Evolutionary conservation across 64 coral and sea anemone species (phyloP).

Genomic region (Dendronephthya gigantea): DNA sequence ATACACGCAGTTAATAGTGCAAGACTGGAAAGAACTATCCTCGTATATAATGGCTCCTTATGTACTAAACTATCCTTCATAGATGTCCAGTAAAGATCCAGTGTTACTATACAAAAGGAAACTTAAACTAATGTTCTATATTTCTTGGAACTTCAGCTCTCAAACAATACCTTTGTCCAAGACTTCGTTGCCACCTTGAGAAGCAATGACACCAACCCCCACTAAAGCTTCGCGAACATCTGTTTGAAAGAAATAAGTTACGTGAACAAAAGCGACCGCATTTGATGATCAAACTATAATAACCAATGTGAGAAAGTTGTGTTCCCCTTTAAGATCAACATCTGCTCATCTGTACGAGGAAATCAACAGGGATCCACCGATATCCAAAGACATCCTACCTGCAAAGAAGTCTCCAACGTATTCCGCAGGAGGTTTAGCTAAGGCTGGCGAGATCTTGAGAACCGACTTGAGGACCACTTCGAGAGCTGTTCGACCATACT

Average conservation of each 20-base stretch:
- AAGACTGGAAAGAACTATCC: too few species aligned
- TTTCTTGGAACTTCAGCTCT: too few species aligned
- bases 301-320: neutral
- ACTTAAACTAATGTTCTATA: neutral
- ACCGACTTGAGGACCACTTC: constrained; percentile 76
- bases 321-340: too few species aligned
- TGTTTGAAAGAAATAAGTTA: constrained; percentile 13
- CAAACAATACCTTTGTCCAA: constrained; percentile 85
- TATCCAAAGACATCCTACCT: constrained; percentile 30
- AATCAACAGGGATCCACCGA: neutral
- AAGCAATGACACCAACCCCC: constrained; percentile 64
- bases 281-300: neutral
- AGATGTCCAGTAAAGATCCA: neutral
- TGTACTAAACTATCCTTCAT: too few species aligned
- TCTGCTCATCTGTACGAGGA: neutral
- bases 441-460: constrained; percentile 25
- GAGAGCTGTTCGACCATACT: constrained; percentile 83
- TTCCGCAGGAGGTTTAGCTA: constrained; percentile 56
- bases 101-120: neutral
- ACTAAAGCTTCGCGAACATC: constrained; percentile 59
- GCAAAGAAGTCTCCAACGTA: constrained; percentile 73
- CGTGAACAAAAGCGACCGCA: neutral
- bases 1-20: neutral
- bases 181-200: constrained; percentile 28
- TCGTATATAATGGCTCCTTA: too few species aligned